A percentile compares a stretch with the other conserved stretches of the same genome.
Conservation (phyloP, 2,797 vertebrate species). For the Allobates femoralis region DNA sequence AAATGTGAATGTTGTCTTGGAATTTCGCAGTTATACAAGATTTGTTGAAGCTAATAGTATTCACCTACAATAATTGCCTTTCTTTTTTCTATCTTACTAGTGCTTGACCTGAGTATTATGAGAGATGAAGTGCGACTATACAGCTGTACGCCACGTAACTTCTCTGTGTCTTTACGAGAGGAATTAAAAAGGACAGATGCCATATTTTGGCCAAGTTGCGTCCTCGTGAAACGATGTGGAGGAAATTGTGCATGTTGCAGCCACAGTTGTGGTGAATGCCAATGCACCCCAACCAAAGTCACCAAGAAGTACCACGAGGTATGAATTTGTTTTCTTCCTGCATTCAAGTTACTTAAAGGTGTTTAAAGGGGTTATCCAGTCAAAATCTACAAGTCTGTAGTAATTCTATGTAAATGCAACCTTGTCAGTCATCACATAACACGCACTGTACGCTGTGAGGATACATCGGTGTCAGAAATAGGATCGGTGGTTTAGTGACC, state of each 20-base stretch:
- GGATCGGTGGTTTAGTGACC: too few species aligned
- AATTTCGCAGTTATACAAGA: background rate
- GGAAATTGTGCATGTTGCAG: constrained; percentile 96
- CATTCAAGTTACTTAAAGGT: background rate
- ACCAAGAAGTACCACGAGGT: constrained; percentile 97
- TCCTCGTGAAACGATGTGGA: constrained; percentile 95
- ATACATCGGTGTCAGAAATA: too few species aligned
- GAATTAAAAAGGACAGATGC: constrained; percentile 93
- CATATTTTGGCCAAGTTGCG: constrained; percentile 97
- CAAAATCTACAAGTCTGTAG: too few species aligned
- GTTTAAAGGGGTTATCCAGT: too few species aligned
- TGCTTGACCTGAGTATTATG: constrained; percentile 89
- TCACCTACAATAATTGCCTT: background rate
- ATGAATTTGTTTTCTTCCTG: background rate
- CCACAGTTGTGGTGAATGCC: constrained; percentile 89
- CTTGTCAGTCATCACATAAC: too few species aligned
- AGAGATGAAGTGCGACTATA: constrained; percentile 92
- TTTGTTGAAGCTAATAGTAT: background rate
- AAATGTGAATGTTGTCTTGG: background rate
- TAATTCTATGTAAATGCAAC: too few species aligned
- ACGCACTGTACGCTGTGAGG: too few species aligned
- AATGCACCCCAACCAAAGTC: constrained; percentile 88
- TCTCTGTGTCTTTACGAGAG: constrained; percentile 92
- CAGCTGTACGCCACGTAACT: constrained; percentile 96
- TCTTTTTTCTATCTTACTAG: constrained; percentile 65